Evolutionary conservation across 1,140 invertebrate species (phyloP).

Genomic region (Ericerus pela): DNA sequence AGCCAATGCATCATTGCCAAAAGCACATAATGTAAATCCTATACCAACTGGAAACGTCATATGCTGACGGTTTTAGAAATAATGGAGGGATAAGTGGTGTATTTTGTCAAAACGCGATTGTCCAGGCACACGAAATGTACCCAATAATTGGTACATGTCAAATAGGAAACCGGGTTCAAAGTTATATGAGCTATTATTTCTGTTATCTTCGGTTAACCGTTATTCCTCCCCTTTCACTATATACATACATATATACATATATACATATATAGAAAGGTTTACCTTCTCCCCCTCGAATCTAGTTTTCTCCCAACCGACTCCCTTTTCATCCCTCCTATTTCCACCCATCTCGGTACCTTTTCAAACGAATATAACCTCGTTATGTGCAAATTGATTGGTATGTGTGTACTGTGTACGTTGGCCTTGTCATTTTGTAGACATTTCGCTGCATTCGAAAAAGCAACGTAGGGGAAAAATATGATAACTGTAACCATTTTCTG

Average conservation of each 20-base stretch:
- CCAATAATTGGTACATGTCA: constrained; percentile 1
- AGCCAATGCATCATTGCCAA: too few species aligned
- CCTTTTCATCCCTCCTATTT: too few species aligned
- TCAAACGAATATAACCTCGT: too few species aligned
- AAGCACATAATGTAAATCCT: too few species aligned
- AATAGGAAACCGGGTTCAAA: not conserved
- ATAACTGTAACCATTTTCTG: not conserved
- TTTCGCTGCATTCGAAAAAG: not conserved
- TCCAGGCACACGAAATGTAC: not conserved
- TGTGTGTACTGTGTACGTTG: not conserved
- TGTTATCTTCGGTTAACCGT: constrained; percentile 1
- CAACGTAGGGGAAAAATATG: not conserved
- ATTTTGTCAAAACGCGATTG: constrained; percentile 4
- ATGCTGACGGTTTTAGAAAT: too few species aligned
- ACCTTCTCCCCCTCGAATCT: not conserved
- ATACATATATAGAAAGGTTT: too few species aligned
- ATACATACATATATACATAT: too few species aligned
- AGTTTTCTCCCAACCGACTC: too few species aligned
- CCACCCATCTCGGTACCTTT: too few species aligned
- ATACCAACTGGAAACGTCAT: too few species aligned
- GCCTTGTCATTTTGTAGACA: not conserved
- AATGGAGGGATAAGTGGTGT: not conserved
- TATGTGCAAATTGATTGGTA: too few species aligned
- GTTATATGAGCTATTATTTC: constrained; percentile 2
- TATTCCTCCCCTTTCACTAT: too few species aligned